These are phyloP conservation scores for Macrobrachium rosenbergii DNA, from an alignment of 1,140 invertebrate genomes.

Conservation along the genomic window DNA sequence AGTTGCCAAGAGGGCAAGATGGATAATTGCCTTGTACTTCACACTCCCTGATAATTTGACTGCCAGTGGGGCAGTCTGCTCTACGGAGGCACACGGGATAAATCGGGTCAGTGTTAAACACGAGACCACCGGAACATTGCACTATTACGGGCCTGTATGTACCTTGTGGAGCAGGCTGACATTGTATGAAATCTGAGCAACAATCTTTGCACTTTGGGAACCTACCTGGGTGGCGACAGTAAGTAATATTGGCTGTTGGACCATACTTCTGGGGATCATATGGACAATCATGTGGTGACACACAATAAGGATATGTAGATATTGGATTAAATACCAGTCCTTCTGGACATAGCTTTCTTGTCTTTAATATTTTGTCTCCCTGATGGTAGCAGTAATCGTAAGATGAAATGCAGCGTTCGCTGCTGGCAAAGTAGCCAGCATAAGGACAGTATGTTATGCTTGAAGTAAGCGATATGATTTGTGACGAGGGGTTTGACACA, in stretches of 20 bases:
- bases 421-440: conserved; percentile 34
- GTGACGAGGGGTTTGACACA: neutral
- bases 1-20: conserved; percentile 31
- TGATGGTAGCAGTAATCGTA: conserved; percentile 39
- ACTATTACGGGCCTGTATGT: conserved; percentile 7
- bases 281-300: conserved; percentile 38
- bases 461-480: neutral
- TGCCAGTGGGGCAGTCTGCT: conserved; percentile 18
- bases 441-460: neutral
- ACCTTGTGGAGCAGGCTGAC: neutral
- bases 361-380: conserved; percentile 6
- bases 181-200: conserved; percentile 44
- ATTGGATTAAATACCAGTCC: conserved; percentile 47
- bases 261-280: conserved; percentile 29
- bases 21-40: conserved; percentile 33
- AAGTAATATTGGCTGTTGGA: conserved; percentile 19
- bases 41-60: neutral
- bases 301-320: conserved; percentile 43
- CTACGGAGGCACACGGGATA: conserved; percentile 35
- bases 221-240: conserved; percentile 45
- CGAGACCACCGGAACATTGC: conserved; percentile 32
- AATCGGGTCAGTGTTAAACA: conserved; percentile 45
- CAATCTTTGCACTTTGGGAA: conserved; percentile 45
- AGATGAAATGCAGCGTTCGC: neutral
- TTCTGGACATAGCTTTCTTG: conserved; percentile 21